These are phyloP conservation scores for Grapholita molesta DNA, from an alignment of 1,140 invertebrate genomes.

Conservation along the genomic window DNA sequence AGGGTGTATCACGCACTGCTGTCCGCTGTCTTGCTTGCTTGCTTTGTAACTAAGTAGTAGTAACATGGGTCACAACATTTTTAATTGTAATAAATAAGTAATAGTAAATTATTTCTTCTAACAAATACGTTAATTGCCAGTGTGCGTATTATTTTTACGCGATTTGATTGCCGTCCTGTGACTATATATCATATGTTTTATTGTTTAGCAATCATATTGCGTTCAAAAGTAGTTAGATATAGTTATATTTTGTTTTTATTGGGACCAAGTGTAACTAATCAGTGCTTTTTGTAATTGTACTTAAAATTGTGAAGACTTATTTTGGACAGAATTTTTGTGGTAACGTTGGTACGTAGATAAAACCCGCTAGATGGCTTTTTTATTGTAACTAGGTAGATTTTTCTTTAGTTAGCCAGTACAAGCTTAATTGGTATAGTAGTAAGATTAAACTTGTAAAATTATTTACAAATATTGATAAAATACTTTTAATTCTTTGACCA, in stretches of 20 bases:
- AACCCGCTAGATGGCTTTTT: neutral
- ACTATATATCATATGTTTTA: neutral
- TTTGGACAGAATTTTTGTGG: no score
- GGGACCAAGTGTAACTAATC: neutral
- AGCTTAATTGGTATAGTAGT: no score
- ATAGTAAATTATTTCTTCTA: neutral
- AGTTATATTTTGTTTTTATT: neutral
- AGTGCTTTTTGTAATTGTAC: neutral
- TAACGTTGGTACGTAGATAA: no score
- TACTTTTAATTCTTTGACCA: constrained; percentile 4
- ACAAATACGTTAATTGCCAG: neutral
- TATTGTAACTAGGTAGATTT: neutral
- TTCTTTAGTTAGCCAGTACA: no score
- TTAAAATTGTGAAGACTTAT: no score
- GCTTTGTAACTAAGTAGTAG: no score
- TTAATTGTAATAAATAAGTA: neutral
- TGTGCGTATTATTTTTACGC: neutral
- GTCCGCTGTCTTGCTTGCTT: no score
- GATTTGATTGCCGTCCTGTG: neutral
- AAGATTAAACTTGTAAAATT: no score
- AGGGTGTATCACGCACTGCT: no score
- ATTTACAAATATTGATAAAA: neutral
- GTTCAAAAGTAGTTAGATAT: neutral
- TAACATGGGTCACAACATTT: no score
- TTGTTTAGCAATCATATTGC: neutral